phyloP scores from a whole-genome alignment of 1,140 invertebrate genomes.

The Lepidurus arcticus region DNA sequence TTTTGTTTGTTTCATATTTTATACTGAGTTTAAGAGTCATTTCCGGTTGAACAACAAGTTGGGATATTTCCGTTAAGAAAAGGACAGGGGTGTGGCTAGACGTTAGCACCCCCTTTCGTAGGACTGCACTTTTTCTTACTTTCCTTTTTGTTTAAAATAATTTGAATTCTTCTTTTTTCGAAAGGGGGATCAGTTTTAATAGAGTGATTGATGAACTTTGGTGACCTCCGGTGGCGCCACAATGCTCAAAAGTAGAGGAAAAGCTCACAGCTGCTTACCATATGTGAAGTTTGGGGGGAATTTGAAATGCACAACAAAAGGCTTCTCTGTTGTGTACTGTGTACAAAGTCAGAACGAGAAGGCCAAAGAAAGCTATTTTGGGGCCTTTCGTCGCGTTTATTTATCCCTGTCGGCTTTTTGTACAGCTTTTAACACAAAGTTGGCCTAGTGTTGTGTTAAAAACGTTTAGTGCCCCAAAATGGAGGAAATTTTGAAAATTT shows the following conservation, averaged over 20 bases:
- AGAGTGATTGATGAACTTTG: neutral
- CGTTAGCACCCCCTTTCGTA: neutral
- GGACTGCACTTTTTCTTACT: neutral
- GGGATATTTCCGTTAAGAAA: neutral
- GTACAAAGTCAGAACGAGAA: neutral
- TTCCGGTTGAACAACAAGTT: neutral
- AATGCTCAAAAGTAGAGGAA: too few relatives aligned
- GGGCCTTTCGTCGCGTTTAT: neutral
- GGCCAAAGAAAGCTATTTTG: conserved; percentile 22
- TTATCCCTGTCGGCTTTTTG: neutral
- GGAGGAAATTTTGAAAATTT: neutral
- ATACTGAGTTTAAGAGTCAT: neutral
- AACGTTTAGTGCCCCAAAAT: neutral
- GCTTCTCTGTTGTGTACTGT: neutral
- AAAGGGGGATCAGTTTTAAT: too few relatives aligned
- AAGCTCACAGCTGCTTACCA: too few relatives aligned
- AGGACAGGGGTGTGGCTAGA: neutral
- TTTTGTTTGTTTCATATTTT: neutral
- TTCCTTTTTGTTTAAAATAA: neutral
- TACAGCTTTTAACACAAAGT: neutral
- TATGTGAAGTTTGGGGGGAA: neutral
- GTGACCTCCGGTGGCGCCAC: neutral
- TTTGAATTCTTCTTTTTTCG: too few relatives aligned
- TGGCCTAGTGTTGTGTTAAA: neutral
- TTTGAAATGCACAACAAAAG: neutral